Base-by-base conservation (phyloP, 2,797 vertebrate genomes). In the Aselliscus stoliczkanus region DNA sequence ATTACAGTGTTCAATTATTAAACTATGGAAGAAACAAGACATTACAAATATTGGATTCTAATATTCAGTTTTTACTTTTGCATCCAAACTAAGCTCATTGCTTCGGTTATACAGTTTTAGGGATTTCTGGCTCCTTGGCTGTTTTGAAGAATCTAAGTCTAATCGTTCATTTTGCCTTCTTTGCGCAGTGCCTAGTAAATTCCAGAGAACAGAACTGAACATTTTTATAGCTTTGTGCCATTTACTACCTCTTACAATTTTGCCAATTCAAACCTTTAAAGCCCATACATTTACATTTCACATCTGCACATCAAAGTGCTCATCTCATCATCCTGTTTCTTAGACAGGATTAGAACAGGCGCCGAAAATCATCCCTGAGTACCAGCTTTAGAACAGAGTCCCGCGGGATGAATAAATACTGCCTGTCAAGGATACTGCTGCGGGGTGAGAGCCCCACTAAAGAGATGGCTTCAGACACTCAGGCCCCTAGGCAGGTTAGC, bases 261-360 rank as follows among this genome's bases (percentile, higher is more conserved):
- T 77, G 72, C 92, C 87, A 83, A 11, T 90, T 86, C 65, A 81
- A 62, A 73, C 67, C 70, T 90, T 95, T 60, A 90, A 94, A 95
- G 62, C 52, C 54, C 79, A 37, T 37, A 50, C 18, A 96, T 96
- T 89, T 82, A 62, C 62, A 88, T 90, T 90, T 96, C 25, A 18
- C 44, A 82, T 88, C 62, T 70, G 67, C 56, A 93, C 20, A 81
- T 84, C 29, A 70, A 70, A 90, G 54, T 56, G 37, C 23, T 92
- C 85, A 73, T 96, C 87, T 90, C 47, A 47, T 81, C 80, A 42
- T 17, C 15, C 34, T 37, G 34, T 60, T 90, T 82, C 80, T 85
- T 62, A 65, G 73, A 27, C 70, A n/a, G 70, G 54, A 31, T 29
- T 17, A 52, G 52, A 44, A 77, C 29, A 94, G 56, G 34, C 39